Evolutionary conservation across 1,140 invertebrate species (phyloP), one percentile per base, ranked within the genome.

Genomic region (Lepidurus packardi): DNA sequence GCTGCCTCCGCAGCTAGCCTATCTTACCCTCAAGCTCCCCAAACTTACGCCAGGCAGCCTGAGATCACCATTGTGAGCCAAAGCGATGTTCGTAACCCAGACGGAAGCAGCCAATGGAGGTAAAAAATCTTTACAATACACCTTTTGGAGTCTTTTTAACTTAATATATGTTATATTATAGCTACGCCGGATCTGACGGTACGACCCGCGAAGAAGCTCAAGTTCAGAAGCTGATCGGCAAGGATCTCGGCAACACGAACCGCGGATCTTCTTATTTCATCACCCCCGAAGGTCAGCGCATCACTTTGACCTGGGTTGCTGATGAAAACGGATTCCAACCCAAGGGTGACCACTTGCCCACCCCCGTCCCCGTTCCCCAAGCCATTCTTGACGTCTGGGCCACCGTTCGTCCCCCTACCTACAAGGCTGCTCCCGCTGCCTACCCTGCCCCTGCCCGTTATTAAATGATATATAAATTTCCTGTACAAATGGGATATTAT

Each of bases 241-340:
- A 80, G 75, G 80, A 79, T 4, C 24, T 77, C 10, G 79, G 79
- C 1, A 74, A 76, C 73, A 79, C 80, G 83, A 85, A 43, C 86
- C 88, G 83, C 85, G 87, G 82, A 82, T 78, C 53, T 21, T 76
- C 74, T 24, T 80, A 45, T 41, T 82, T 81, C 77, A 76, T 79
- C 10, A 77, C 79, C 10, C 79, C 80, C 73, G 82, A 83, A n/a
- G 82, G 82, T 25, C 41, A 76, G 21, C 76, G 75, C n/a, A 77
- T 81, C 43, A 78, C 79, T 53, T 53, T 83, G 42, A 77, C 77
- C 47, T 83, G 78, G 76, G 77, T 79, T 24, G 82, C 82, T 42
- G 82, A 83, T 76, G 81, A 83, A 76, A 81, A 82, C 65, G 82
- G 82, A 78, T 84, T 83, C 79, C 80, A 78, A 41, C 79, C 83